A percentile compares a stretch with the other conserved stretches of the same genome.
Evolutionary conservation across 2,113 vertebrate genomes (phyloP).

Genomic region (Notothenia coriiceps): DNA sequence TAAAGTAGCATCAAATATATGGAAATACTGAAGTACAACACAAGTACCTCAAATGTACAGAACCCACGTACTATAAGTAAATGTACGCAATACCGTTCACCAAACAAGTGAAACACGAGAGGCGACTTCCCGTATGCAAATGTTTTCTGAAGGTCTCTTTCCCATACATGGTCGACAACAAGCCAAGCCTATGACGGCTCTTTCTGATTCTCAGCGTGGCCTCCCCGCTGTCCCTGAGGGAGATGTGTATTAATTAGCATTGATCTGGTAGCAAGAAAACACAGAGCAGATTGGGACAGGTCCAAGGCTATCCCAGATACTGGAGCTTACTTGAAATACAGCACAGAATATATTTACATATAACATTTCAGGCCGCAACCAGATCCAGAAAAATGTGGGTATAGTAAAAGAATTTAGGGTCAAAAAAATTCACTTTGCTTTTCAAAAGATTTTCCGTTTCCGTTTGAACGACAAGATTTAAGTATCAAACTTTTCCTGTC

Average conservation of each 20-base stretch:
- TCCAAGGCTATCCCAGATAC: constrained; percentile 56
- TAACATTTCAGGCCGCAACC: constrained; percentile 23
- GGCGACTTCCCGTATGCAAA: constrained; percentile 19
- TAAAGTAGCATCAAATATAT: too few species aligned
- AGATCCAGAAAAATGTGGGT: not conserved
- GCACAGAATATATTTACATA: constrained; percentile 30
- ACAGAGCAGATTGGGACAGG: constrained; percentile 65
- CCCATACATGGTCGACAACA: constrained; percentile 14
- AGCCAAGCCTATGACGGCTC: constrained; percentile 24
- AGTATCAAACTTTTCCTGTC: not conserved
- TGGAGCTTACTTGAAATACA: constrained; percentile 53
- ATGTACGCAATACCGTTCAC: not conserved
- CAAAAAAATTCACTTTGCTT: not conserved
- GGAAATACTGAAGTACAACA: too few species aligned
- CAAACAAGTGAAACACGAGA: constrained; percentile 12
- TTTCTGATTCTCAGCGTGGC: constrained; percentile 66
- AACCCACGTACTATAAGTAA: too few species aligned
- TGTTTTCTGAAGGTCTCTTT: constrained; percentile 24
- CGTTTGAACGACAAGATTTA: not conserved
- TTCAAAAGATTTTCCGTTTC: too few species aligned
- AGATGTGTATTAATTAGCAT: constrained; percentile 78
- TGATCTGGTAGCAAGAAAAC: constrained; percentile 74
- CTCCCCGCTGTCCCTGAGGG: constrained; percentile 48
- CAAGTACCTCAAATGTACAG: too few species aligned
- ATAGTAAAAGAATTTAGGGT: not conserved